phyloP scores from a whole-genome alignment of 2,113 vertebrate genomes.

The Leptobrachium ailaonicum region DNA sequence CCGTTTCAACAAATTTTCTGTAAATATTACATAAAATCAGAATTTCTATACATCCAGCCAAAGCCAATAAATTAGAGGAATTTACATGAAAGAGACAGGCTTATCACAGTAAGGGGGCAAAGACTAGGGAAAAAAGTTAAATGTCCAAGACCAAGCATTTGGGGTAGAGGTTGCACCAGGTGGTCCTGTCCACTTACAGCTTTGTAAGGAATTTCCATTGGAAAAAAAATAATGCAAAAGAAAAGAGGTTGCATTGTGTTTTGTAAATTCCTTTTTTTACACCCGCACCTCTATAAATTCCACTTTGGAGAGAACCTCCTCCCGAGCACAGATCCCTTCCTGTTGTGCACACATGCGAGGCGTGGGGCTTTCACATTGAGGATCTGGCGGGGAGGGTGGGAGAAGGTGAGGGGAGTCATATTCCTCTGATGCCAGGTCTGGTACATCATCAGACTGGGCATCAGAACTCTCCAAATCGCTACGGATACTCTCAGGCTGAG shows the following conservation, averaged over 20 bases:
- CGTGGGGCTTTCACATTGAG: conserved; percentile 74
- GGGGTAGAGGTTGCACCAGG: background rate
- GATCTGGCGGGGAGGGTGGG: conserved; percentile 58
- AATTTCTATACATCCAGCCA: conserved; percentile 37
- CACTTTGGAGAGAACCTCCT: conserved; percentile 63
- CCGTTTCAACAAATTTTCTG: conserved; percentile 35
- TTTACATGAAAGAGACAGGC: conserved; percentile 40
- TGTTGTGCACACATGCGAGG: conserved; percentile 58
- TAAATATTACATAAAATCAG: conserved; percentile 38
- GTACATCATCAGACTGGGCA: conserved; percentile 94
- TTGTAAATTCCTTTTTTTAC: conserved; percentile 62
- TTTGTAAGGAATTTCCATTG: conserved; percentile 6
- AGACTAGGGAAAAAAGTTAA: conserved; percentile 3
- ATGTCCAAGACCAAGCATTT: conserved; percentile 38
- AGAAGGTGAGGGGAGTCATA: conserved; percentile 83
- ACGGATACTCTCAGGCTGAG: conserved; percentile 95
- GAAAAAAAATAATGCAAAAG: background rate
- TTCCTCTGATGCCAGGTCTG: conserved; percentile 93
- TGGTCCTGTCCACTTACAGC: conserved; percentile 15
- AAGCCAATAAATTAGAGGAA: conserved; percentile 45
- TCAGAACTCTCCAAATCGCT: conserved; percentile 98
- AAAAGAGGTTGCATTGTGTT: background rate
- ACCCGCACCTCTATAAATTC: conserved; percentile 72
- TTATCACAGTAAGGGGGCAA: conserved; percentile 44
- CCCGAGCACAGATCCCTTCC: conserved; percentile 68